phyloP scores from a whole-genome alignment of 2,797 vertebrate genomes.

The Hippopotamyrus pictus region DNA sequence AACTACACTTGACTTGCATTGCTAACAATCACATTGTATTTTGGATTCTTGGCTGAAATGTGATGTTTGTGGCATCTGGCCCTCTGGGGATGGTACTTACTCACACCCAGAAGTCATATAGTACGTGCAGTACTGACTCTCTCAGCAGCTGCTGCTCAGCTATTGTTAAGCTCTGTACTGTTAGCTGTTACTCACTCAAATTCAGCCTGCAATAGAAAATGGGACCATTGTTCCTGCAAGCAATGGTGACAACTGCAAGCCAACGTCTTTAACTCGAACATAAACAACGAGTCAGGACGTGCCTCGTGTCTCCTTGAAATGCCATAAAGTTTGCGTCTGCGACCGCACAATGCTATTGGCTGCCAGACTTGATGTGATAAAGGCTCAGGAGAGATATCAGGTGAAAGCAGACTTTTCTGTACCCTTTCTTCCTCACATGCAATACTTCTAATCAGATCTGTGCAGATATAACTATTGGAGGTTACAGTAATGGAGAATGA shows the following conservation, averaged over 20 bases:
- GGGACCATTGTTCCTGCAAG: background rate
- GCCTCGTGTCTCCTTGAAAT: background rate
- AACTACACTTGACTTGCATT: background rate
- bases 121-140: background rate
- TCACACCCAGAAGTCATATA: background rate
- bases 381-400: background rate
- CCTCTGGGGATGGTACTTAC: background rate
- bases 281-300: background rate
- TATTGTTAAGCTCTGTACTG: background rate
- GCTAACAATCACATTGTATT: background rate
- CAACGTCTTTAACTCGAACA: background rate
- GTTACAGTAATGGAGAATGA: background rate
- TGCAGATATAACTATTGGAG: background rate
- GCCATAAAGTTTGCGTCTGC: background rate
- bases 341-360: background rate
- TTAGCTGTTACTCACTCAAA: background rate
- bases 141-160: background rate
- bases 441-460: background rate
- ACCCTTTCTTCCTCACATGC: background rate
- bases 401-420: background rate
- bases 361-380: background rate
- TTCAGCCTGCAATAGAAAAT: background rate
- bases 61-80: background rate
- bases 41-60: background rate
- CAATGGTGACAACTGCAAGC: background rate